Conservation (phyloP, 2,888 invertebrate species). For the Philaethria dido region DNA sequence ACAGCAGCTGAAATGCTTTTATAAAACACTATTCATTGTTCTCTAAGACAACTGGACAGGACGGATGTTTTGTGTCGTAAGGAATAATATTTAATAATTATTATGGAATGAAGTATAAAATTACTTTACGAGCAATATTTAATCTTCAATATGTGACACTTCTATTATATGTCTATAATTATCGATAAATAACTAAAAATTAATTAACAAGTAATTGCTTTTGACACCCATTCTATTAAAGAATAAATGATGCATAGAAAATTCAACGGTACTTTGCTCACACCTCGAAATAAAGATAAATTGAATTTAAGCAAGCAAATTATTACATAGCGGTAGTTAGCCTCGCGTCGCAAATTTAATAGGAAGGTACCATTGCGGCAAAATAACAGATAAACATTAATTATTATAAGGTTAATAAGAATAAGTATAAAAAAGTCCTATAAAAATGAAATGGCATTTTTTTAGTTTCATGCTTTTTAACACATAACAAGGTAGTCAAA, state of each 20-base stretch:
- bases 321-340: conserved; percentile 38
- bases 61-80: conserved; percentile 2
- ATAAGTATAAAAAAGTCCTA: no score
- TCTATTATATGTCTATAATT: not conserved
- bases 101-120: not conserved
- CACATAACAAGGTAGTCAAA: no score
- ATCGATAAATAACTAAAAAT: not conserved
- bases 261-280: conserved; percentile 28
- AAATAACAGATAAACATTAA: not conserved
- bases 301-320: conserved; percentile 34
- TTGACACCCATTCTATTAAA: conserved; percentile 18
- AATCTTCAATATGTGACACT: not conserved
- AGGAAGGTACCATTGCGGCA: conserved; percentile 35
- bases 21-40: conserved; percentile 17
- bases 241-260: conserved; percentile 29
- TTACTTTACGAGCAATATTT: not conserved
- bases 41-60: not conserved
- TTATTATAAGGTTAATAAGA: no score
- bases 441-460: no score
- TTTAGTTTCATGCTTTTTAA: no score
- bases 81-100: not conserved
- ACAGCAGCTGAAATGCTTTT: conserved; percentile 1
- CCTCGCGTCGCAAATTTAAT: conserved; percentile 37
- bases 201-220: conserved; percentile 6
- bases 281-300: conserved; percentile 34